phyloP scores from a whole-genome alignment of 2,888 invertebrate species.

The Ochropleura plecta region DNA sequence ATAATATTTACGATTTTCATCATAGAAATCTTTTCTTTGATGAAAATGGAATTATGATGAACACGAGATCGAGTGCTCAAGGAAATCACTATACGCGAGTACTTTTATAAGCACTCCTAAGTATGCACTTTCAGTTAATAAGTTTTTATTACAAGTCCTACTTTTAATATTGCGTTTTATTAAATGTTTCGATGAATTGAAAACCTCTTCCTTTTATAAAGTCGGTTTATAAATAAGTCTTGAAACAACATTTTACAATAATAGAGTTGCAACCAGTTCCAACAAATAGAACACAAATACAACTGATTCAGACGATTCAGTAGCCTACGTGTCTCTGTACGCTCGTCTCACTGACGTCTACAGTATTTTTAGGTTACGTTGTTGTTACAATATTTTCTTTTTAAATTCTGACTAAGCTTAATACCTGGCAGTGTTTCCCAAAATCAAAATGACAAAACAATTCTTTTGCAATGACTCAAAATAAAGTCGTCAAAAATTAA shows the following conservation, averaged over 20 bases:
- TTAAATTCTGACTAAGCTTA: slow-evolving; percentile 40
- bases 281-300: slow-evolving; percentile 35
- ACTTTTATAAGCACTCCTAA: not conserved
- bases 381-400: slow-evolving; percentile 46
- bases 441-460: slow-evolving; percentile 7
- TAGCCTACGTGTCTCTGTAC: slow-evolving; percentile 36
- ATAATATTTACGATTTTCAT: too few species aligned
- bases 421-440: slow-evolving; percentile 7
- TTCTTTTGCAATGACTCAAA: not conserved
- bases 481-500: not conserved
- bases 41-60: not conserved
- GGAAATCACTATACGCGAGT: not conserved
- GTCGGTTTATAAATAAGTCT: not conserved
- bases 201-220: too few species aligned
- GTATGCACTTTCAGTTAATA: not conserved
- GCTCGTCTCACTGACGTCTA: slow-evolving; percentile 61
- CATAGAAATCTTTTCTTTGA: not conserved
- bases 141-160: not conserved
- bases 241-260: slow-evolving; percentile 9
- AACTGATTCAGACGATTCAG: slow-evolving; percentile 54
- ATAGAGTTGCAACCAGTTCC: slow-evolving; percentile 10
- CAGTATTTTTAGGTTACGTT: slow-evolving; percentile 56
- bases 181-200: too few species aligned
- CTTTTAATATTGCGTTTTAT: too few species aligned
- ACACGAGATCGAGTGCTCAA: too few species aligned